Conservation (phyloP, 2,113 vertebrate genomes). For the Mystacornis crossleyi region DNA sequence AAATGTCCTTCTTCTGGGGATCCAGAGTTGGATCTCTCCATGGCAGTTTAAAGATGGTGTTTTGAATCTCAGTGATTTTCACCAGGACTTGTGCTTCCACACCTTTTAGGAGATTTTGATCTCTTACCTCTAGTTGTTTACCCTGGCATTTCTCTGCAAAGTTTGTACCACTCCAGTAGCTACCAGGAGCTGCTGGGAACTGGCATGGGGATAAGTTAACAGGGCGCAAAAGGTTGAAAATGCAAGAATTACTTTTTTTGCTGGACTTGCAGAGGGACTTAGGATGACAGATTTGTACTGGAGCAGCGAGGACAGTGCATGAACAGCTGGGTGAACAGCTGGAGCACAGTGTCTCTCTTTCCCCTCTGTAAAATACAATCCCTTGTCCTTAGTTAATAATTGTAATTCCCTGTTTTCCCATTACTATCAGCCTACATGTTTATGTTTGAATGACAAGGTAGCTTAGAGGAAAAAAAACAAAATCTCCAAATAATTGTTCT, state of each 20-base stretch:
- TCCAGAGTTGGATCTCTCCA: background rate
- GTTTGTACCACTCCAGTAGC: background rate
- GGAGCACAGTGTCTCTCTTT: background rate
- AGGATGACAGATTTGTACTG: background rate
- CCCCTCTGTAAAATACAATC: background rate
- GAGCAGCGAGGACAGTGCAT: background rate
- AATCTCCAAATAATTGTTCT: background rate
- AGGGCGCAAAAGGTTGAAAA: background rate
- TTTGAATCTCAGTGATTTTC: background rate
- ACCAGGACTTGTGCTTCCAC: background rate
- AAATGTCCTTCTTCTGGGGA: background rate
- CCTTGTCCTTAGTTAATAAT: background rate
- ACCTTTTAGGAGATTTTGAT: background rate
- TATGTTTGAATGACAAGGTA: background rate
- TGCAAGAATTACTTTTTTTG: background rate
- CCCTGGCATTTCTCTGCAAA: background rate
- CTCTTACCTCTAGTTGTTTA: background rate
- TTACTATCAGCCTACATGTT: background rate
- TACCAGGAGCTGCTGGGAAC: background rate
- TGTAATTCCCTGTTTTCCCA: background rate
- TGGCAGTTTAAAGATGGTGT: background rate
- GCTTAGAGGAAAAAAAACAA: background rate
- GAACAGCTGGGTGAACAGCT: background rate
- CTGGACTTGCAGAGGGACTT: background rate
- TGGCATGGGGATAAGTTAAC: background rate